Conservation (phyloP, 1,140 invertebrate genomes). For the Penaeus indicus region DNA sequence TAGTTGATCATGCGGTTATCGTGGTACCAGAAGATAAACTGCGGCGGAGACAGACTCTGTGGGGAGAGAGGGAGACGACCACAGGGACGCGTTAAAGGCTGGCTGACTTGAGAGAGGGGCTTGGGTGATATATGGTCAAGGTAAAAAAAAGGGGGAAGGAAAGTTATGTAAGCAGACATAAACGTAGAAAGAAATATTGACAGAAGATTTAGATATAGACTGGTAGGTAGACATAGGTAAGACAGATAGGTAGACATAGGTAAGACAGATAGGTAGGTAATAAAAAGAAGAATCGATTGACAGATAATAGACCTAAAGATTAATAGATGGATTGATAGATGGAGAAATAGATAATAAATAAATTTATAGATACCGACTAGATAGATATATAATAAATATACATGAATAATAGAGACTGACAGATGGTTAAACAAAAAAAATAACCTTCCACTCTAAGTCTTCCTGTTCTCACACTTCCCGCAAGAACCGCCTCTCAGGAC, state of each 20-base stretch:
- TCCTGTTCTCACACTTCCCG: too few relatives aligned
- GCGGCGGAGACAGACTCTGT: constrained; percentile 67
- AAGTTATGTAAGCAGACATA: background rate
- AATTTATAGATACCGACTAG: too few relatives aligned
- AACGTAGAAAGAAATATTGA: background rate
- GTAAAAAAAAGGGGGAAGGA: background rate
- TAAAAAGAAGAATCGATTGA: too few relatives aligned
- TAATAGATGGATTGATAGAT: too few relatives aligned
- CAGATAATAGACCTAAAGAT: too few relatives aligned
- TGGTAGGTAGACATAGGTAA: constrained; percentile 33
- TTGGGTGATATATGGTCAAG: background rate
- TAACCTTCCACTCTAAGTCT: too few relatives aligned
- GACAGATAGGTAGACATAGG: background rate
- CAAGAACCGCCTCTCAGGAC: too few relatives aligned
- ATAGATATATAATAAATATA: too few relatives aligned
- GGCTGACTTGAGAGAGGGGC: background rate
- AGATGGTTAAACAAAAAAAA: too few relatives aligned
- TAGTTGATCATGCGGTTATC: constrained; percentile 69
- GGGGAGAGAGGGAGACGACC: constrained; percentile 20
- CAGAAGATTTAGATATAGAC: background rate
- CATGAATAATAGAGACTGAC: too few relatives aligned
- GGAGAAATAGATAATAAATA: too few relatives aligned
- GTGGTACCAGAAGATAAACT: constrained; percentile 69
- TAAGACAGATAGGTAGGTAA: background rate
- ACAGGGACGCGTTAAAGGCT: background rate